Base-by-base conservation (phyloP, 2,888 invertebrate genomes). In the Plagodis pulveraria region DNA sequence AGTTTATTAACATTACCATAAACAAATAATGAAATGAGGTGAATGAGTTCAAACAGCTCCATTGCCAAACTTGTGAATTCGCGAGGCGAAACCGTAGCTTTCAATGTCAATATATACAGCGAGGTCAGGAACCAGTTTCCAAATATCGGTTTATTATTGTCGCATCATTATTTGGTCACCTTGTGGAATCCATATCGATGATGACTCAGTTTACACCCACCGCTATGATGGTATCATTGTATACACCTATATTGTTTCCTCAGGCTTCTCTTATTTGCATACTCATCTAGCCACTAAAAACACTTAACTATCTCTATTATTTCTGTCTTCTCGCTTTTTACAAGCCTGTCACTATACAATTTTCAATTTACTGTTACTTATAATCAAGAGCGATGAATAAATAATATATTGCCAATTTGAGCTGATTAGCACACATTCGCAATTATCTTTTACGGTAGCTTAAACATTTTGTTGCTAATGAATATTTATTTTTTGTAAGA, bases 191-290 rank as follows among this genome's bases (percentile, higher is more conserved):
- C 72, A 74, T 80, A 80, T 75, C 78, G 74, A 46, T 60, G 67
- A 75, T 89, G 89, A 88, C 72, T 89, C 87, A 88, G 75, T 68
- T 70, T 60, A 71, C 83, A 68, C 86, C 86, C 80, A 84, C 84
- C 56, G 63, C 65, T 65, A 72, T 71, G 71, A 74, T 78, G 69
- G 58, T 35, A 34, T 11, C 34, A 46, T 43, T 38, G 12, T 42
- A 46, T 10, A 47, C 44, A 38, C 38, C 38, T 38, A 54, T 48
- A 53, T 62, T 60, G 57, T 64, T 64, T 65, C 58, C 70, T 71
- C 74, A 75, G 72, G 71, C 76, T 69, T 64, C 62, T 59, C 63
- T 59, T 11, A 49, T 83, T 83, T 76, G 58, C 81, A 81, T 79
- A 81, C 76, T 67, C 73, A 81, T 73, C 72, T 68, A 49, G 61